Evolutionary conservation across 2,113 vertebrate species (phyloP).

Genomic region (Gymnorhina tibicen): DNA sequence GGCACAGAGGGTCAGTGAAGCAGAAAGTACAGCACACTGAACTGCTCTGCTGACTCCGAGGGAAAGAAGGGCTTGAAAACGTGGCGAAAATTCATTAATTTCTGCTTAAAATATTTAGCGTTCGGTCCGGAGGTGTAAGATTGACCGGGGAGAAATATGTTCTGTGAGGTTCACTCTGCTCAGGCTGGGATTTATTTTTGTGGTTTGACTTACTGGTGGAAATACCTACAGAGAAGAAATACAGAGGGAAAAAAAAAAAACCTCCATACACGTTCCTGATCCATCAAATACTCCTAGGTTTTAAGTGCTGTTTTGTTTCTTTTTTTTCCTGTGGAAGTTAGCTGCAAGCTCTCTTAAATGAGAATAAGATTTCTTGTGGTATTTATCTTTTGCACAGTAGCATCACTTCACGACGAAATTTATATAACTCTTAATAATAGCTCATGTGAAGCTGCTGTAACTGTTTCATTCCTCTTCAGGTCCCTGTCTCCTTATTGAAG

Average conservation of each 20-base stretch:
- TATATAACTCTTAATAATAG: background rate
- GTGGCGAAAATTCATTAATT: constrained; percentile 28
- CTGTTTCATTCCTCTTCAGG: background rate
- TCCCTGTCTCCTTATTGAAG: background rate
- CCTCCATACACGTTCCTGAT: background rate
- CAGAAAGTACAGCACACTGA: background rate
- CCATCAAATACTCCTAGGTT: background rate
- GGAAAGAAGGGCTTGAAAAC: background rate
- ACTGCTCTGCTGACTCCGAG: background rate
- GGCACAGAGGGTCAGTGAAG: background rate
- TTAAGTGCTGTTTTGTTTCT: background rate
- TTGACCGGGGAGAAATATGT: background rate
- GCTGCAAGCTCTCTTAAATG: background rate
- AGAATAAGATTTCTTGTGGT: background rate
- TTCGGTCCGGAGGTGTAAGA: background rate
- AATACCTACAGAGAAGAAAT: background rate
- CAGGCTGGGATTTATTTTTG: background rate
- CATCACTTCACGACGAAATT: background rate
- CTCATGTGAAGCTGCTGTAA: background rate
- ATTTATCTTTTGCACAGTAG: background rate
- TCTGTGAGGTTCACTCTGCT: background rate
- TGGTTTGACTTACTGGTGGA: background rate
- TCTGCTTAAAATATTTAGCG: constrained; percentile 15
- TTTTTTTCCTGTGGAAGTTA: background rate
- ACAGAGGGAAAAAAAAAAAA: background rate